These are phyloP conservation scores for Standfussiana lucernea DNA, from an alignment of 2,888 invertebrate genomes.

Conservation along the genomic window DNA sequence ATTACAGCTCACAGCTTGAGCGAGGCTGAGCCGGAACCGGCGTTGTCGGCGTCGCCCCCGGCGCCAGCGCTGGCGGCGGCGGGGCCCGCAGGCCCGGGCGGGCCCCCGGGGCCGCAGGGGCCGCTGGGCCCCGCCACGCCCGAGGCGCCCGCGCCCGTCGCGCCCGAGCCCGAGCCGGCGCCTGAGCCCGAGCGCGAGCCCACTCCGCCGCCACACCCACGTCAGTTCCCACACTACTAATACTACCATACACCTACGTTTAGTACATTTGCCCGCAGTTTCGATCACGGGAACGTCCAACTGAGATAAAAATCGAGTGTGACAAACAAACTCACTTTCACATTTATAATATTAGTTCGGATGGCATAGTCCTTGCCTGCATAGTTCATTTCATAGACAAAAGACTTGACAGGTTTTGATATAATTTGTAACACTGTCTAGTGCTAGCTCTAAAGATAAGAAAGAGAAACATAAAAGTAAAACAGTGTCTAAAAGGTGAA, in stretches of 20 bases:
- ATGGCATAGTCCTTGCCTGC: too few species aligned
- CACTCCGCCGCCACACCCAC: slow-evolving; percentile 73
- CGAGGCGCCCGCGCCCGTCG: slow-evolving; percentile 60
- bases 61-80: slow-evolving; percentile 51
- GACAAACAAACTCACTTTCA: not conserved
- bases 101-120: slow-evolving; percentile 40
- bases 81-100: slow-evolving; percentile 55
- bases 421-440: not conserved
- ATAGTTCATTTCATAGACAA: too few species aligned
- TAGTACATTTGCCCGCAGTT: not conserved
- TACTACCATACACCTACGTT: not conserved
- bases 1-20: slow-evolving; percentile 54
- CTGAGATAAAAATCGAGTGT: not conserved
- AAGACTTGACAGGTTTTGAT: too few species aligned
- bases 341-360: too few species aligned
- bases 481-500: not conserved
- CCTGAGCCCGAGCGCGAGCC: slow-evolving; percentile 76
- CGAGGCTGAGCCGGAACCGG: slow-evolving; percentile 79
- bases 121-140: slow-evolving; percentile 68
- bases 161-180: slow-evolving; percentile 72
- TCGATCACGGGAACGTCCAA: not conserved
- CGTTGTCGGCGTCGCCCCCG: slow-evolving; percentile 53
- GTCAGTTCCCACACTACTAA: slow-evolving; percentile 30
- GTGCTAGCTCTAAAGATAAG: not conserved
- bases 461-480: not conserved